Conservation (phyloP, 1,140 invertebrate species). For the Leptinotarsa defecta region DNA sequence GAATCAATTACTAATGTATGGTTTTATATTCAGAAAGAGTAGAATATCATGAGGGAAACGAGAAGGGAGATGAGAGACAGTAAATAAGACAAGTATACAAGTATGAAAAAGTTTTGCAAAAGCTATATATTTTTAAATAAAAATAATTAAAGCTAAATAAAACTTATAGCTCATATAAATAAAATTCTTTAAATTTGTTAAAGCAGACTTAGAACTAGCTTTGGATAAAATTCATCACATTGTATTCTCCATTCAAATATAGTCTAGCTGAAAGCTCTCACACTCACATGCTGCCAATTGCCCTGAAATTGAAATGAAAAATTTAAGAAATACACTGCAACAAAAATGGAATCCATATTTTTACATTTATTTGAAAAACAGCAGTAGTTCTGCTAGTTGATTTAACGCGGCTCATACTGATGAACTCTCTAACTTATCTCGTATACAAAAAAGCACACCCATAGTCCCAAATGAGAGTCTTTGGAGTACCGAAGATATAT, state of each 20-base stretch:
- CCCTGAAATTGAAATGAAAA: constrained; percentile 39
- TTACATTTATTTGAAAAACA: no score
- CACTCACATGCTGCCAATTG: constrained; percentile 47
- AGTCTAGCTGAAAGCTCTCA: constrained; percentile 41
- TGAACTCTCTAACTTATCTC: no score
- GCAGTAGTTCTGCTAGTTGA: no score
- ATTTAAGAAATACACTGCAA: no score
- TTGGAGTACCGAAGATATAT: no score
- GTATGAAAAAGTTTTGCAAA: not conserved
- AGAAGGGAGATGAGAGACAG: not conserved
- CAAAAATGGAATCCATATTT: no score
- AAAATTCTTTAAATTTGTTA: not conserved
- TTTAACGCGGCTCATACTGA: no score
- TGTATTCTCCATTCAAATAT: not conserved
- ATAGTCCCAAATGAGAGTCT: no score
- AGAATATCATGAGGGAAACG: no score
- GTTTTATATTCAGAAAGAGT: no score
- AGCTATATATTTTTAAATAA: not conserved
- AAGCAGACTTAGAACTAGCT: not conserved
- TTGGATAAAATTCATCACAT: not conserved
- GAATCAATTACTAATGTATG: no score
- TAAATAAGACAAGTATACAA: not conserved
- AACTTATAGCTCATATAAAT: not conserved
- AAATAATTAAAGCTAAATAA: not conserved
- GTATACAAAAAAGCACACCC: no score